phyloP scores from a whole-genome alignment of 2,888 invertebrate species.

The Salticus scenicus region DNA sequence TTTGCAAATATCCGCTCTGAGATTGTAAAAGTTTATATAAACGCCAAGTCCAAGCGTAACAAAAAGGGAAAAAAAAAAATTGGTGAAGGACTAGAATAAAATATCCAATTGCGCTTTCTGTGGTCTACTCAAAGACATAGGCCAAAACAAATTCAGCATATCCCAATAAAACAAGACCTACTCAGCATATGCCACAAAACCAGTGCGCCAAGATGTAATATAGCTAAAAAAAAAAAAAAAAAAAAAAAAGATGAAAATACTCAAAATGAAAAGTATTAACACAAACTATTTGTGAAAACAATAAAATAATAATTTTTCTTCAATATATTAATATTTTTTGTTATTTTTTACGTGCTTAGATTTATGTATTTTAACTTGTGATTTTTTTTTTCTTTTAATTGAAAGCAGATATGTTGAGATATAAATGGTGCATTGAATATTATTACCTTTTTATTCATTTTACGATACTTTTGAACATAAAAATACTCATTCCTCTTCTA shows the following conservation, averaged over 20 bases:
- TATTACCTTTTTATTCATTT: too few relatives aligned
- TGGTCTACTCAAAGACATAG: too few relatives aligned
- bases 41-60: background rate
- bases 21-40: background rate
- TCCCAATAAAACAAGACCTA: background rate
- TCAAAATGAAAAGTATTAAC: constrained; percentile 3
- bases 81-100: background rate
- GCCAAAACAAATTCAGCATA: too few relatives aligned
- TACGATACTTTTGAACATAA: too few relatives aligned
- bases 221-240: background rate
- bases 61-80: background rate
- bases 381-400: background rate
- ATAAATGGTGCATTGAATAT: too few relatives aligned
- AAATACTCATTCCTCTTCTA: too few relatives aligned
- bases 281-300: background rate
- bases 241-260: background rate
- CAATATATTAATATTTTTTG: too few relatives aligned
- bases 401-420: background rate
- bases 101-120: too few relatives aligned
- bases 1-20: background rate
- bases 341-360: background rate
- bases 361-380: background rate
- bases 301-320: too few relatives aligned
- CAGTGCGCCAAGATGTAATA: background rate
- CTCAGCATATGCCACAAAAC: constrained; percentile 1